A percentile compares a stretch with the other conserved stretches of the same genome.
phyloP scores from a whole-genome alignment of 2,113 vertebrate genomes.

The Phylloscopus whistleri region DNA sequence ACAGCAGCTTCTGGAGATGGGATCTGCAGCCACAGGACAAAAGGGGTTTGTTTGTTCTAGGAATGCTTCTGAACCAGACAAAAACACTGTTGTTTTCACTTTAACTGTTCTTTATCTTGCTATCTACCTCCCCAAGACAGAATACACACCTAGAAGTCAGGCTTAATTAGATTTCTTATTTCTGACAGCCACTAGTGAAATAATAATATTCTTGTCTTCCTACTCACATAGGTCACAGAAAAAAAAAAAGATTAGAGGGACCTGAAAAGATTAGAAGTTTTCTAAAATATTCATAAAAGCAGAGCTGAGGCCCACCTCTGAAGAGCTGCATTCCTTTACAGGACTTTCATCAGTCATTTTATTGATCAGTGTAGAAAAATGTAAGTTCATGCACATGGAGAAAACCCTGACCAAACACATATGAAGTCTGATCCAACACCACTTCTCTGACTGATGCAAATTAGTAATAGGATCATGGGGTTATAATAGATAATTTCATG shows the following conservation, averaged over 20 bases:
- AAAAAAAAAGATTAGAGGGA: neutral
- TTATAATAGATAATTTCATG: neutral
- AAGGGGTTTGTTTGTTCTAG: neutral
- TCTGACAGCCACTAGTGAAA: neutral
- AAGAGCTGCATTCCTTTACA: neutral
- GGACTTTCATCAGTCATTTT: neutral
- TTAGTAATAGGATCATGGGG: neutral
- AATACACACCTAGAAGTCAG: neutral
- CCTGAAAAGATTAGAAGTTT: neutral
- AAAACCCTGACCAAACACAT: neutral
- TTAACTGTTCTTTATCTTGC: neutral
- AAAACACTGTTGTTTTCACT: neutral
- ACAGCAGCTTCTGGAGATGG: neutral
- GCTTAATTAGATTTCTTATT: slow-evolving; percentile 2
- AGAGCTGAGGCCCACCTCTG: neutral
- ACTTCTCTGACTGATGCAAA: neutral
- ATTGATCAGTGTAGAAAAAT: neutral
- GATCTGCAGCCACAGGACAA: neutral
- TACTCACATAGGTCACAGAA: neutral
- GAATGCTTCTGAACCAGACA: neutral
- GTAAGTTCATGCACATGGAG: neutral
- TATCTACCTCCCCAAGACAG: neutral
- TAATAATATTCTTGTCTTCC: neutral
- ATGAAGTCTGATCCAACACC: neutral
- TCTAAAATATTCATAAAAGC: neutral